Base-by-base conservation (phyloP, 2,797 vertebrate genomes). In the Gadopsis bispinosus region DNA sequence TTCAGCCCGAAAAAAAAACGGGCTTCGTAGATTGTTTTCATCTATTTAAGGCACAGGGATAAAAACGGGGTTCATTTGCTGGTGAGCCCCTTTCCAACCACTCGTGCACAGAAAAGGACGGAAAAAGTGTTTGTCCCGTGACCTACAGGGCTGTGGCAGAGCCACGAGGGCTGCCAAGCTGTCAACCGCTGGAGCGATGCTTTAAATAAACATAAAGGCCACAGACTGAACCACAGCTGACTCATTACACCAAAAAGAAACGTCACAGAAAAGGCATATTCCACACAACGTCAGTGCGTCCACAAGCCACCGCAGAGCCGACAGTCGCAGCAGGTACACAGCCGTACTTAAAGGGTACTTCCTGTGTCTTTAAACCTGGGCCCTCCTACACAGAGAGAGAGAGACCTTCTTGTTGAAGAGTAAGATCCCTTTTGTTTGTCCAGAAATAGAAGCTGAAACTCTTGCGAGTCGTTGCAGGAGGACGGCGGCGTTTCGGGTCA, bases 151-250 rank as follows among this genome's bases (percentile, higher is more conserved):
- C 37, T 72, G 75, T 5, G 77, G 82, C 33, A 14, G 31, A 87
- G 76, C 55, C 79, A 29, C 3, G 22, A n/a, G 22, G 80, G 47
- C 74, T 45, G 75, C 88, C 84, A 59, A 77, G 56, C 13, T 45
- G 33, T 50, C 73, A 48, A 29, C 88, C 81, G 22, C 88, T 75
- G 87, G 85, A 88, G 78, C 64, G 35, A 29, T 0, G 26, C 84
- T 88, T 87, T 87, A 90, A 91, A 92, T 86, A 91, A 91, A 87
- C 75, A 68, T 3, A 0, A 26, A 66, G 45, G 76, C 83, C 89
- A 47, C 84, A 86, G 82, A 26, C 83, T 54, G 65, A 59, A 74
- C 87, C 84, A 1, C 80, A 20, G 85, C 69, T 80, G 88, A 88
- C 47, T 88, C 84, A 87, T 12, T 16, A 41, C 51, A 12, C 63